Percentiles rank a stretch among this genome's conserved stretches.
These are phyloP conservation scores for Noturus placidus DNA, from an alignment of 2,113 vertebrate species.

Conservation along the genomic window DNA sequence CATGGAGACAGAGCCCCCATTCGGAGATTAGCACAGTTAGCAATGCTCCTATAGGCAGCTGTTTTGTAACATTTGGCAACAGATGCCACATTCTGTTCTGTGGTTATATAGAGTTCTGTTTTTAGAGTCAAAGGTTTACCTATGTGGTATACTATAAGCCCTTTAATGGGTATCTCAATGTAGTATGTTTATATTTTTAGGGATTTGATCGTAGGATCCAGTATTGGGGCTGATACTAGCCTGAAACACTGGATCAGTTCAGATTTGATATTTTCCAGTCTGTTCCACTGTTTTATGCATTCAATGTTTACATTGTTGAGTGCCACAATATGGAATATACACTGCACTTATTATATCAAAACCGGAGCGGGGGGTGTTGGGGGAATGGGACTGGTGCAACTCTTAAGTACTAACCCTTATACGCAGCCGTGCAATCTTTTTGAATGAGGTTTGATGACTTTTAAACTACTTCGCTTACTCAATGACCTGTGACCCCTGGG, in stretches of 20 bases:
- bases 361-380: background rate
- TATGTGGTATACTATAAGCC: background rate
- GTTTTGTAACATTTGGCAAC: background rate
- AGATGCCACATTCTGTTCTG: background rate
- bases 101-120: background rate
- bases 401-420: background rate
- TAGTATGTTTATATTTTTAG: background rate
- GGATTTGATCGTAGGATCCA: background rate
- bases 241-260: background rate
- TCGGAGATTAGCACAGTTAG: background rate
- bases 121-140: background rate
- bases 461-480: background rate
- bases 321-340: background rate
- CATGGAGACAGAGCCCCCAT: background rate
- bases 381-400: background rate
- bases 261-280: background rate
- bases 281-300: background rate
- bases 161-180: background rate
- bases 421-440: background rate
- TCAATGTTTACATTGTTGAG: background rate
- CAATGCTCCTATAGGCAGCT: background rate
- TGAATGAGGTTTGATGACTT: background rate
- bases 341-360: background rate
- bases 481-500: background rate
- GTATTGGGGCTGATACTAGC: background rate